Evolutionary conservation across 1,140 invertebrate genomes (phyloP), one percentile per base, ranked within the genome.

Genomic region (Holcopasites calliopsidis): DNA sequence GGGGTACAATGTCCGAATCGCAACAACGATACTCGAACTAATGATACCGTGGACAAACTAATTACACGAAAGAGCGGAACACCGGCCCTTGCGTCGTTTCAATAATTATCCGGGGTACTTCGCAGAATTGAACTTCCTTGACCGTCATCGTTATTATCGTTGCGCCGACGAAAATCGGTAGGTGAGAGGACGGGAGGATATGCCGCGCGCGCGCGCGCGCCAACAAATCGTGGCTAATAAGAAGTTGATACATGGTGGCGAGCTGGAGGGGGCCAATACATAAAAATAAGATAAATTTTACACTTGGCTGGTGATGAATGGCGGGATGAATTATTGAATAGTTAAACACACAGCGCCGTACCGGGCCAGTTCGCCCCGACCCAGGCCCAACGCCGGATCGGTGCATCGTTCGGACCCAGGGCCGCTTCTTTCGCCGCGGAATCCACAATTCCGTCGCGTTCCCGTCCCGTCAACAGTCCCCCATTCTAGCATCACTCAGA

Each of bases 221-320:
- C 86, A 88, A 87, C 85, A 88, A 88, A 88, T 87, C 83, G 84
- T 76, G 80, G 70, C 86, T 87, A 87, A 87, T 86, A 87, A 87
- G 85, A 82, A 81, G 75, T 83, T 87, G 86, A 88, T 88, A 76
- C 82, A 87, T 87, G 80, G 84, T 81, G 80, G 73, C 76, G 80
- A 80, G 66, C 78, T 83, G 77, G 83, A 84, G 84, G 84, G 85
- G 77, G 86, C 84, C 79, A 87, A 86, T 85, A 87, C 85, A 87
- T 85, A 87, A 85, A 87, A 87, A 88, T 87, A 88, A 88, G 86
- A 87, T 87, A 87, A 87, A 87, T 87, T 87, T 86, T 82, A 81
- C 86, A 85, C 86, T 86, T 75, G 83, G 80, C 79, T 84, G 80
- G 87, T 88, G 87, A 88, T 88, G 87, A 88, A 88, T 88, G 86